A percentile compares a stretch with the other conserved stretches of the same genome.
Conservation (phyloP, 35 echinoderm and acorn worm genomes). For the Chiridota heheva region DNA sequence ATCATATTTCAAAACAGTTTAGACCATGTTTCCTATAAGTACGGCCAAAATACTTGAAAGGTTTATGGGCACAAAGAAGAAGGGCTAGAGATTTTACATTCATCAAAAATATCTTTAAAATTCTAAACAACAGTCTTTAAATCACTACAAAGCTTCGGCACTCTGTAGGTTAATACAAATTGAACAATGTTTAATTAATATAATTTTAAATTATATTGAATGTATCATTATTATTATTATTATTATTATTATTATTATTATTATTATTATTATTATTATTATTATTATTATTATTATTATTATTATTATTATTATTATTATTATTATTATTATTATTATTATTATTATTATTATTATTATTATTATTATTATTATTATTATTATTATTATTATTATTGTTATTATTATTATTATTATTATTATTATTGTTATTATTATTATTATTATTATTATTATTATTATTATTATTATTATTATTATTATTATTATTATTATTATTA, state of each 20-base stretch:
- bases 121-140: not conserved
- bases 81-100: not conserved
- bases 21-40: too few species aligned
- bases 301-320: not conserved
- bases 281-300: constrained; percentile 4
- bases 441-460: not conserved
- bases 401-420: not conserved
- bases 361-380: not conserved
- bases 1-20: too few species aligned
- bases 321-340: not conserved
- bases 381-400: not conserved
- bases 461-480: not conserved
- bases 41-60: not conserved
- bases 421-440: not conserved
- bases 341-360: not conserved
- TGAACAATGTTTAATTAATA: not conserved
- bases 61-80: not conserved
- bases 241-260: constrained; percentile 5
- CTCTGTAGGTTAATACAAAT: not conserved
- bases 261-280: not conserved
- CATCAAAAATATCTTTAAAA: not conserved
- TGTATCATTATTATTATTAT: too few species aligned
- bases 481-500: not conserved
- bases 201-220: not conserved
- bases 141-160: not conserved